Conservation (phyloP, 2,797 vertebrate genomes). For the Rhadinocentrus ornatus region DNA sequence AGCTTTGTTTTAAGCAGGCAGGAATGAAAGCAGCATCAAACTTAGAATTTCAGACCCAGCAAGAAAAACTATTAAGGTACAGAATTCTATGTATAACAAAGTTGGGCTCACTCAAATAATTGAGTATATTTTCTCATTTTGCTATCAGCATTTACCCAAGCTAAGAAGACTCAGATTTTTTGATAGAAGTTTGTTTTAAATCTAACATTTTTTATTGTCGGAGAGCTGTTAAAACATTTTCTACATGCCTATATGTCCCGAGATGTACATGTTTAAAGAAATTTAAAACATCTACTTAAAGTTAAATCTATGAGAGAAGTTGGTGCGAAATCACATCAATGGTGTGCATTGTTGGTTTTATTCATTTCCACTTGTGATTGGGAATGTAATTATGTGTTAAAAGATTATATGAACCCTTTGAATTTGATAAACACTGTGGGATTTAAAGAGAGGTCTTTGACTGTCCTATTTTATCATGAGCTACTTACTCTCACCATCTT, state of each 20-base stretch:
- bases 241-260: no score
- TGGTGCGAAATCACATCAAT: neutral
- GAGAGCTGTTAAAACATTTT: neutral
- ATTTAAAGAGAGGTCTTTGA: constrained; percentile 5
- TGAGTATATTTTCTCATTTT: neutral
- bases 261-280: neutral
- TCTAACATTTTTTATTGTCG: neutral
- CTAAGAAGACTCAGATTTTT: neutral
- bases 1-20: neutral
- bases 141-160: neutral
- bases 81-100: neutral
- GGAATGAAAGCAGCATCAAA: neutral
- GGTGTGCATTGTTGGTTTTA: no score
- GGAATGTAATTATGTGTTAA: constrained; percentile 1
- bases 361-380: neutral
- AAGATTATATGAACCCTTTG: constrained; percentile 7
- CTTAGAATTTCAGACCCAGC: neutral
- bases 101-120: neutral
- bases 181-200: neutral
- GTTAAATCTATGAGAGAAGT: neutral
- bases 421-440: constrained; percentile 6
- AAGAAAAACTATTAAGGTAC: neutral
- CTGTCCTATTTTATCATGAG: constrained; percentile 50
- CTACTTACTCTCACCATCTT: constrained; percentile 28
- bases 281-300: neutral